Evolutionary conservation across 1,140 invertebrate species (phyloP).

Genomic region (Melitaea cinxia): DNA sequence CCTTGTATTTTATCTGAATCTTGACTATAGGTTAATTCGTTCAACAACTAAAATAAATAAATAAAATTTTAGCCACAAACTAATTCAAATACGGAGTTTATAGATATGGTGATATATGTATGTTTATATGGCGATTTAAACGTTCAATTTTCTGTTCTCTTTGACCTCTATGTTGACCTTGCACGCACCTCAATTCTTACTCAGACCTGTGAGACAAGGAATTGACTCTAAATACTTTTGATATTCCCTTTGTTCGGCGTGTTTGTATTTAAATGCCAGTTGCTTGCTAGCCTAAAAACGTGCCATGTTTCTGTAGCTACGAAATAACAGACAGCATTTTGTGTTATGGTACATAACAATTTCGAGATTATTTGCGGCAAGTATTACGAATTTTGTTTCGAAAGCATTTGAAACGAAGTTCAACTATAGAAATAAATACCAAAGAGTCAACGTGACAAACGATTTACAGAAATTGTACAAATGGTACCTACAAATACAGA

Average conservation of each 20-base stretch:
- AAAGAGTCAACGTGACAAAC: neutral
- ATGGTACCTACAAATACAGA: neutral
- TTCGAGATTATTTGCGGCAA: slow-evolving; percentile 44
- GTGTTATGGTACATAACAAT: slow-evolving; percentile 26
- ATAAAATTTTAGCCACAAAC: too few species aligned
- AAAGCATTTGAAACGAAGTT: slow-evolving; percentile 22
- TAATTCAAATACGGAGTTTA: too few species aligned
- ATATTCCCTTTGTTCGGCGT: slow-evolving; percentile 57
- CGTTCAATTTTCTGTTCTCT: neutral
- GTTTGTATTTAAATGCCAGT: slow-evolving; percentile 61
- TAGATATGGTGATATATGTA: too few species aligned
- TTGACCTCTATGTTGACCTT: slow-evolving; percentile 40
- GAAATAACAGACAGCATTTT: slow-evolving; percentile 33
- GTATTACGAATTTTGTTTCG: slow-evolving; percentile 39
- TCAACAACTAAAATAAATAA: too few species aligned
- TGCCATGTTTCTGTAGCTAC: slow-evolving; percentile 55
- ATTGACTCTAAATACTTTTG: slow-evolving; percentile 46
- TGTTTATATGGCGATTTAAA: neutral
- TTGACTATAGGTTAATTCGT: too few species aligned
- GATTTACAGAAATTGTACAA: neutral
- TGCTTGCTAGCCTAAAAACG: slow-evolving; percentile 50
- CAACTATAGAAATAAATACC: slow-evolving; percentile 22
- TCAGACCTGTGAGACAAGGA: slow-evolving; percentile 41
- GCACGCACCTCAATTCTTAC: slow-evolving; percentile 30
- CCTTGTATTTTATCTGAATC: too few species aligned